These are phyloP conservation scores for Apaloderma vittatum DNA, from an alignment of 2,113 vertebrate genomes.

Conservation along the genomic window DNA sequence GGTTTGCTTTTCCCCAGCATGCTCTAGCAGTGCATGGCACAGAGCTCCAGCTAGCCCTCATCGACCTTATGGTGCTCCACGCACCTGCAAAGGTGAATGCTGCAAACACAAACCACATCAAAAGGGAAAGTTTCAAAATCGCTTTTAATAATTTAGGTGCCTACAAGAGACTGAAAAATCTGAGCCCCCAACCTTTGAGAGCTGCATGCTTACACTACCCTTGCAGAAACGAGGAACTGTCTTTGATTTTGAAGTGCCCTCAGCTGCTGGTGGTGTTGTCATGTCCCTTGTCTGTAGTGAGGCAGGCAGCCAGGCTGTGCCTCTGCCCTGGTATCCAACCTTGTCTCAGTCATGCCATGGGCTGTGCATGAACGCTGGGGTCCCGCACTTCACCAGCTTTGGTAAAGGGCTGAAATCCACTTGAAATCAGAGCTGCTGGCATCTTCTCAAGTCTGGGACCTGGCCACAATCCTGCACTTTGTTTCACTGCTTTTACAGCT, in stretches of 20 bases:
- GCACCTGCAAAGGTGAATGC: neutral
- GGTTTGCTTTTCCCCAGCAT: neutral
- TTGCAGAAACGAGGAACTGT: neutral
- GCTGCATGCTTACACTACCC: neutral
- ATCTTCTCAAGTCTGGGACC: neutral
- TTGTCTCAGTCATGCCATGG: neutral
- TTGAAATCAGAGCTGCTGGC: neutral
- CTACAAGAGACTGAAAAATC: neutral
- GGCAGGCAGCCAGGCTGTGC: neutral
- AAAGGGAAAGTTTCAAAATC: neutral
- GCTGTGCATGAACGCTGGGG: accelerated
- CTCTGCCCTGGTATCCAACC: neutral
- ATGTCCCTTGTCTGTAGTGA: accelerated
- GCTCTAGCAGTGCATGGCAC: neutral
- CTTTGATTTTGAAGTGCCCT: neutral
- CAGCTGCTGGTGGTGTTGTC: neutral
- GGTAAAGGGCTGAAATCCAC: neutral
- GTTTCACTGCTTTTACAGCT: neutral
- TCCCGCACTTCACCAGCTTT: neutral
- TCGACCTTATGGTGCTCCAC: neutral
- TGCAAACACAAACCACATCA: neutral
- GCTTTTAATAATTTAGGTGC: neutral
- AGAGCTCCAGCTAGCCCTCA: neutral
- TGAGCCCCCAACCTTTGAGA: neutral
- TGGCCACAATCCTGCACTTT: neutral